Conservation (phyloP, 92 coral and sea anemone genomes). For the Phymanthus crucifer region DNA sequence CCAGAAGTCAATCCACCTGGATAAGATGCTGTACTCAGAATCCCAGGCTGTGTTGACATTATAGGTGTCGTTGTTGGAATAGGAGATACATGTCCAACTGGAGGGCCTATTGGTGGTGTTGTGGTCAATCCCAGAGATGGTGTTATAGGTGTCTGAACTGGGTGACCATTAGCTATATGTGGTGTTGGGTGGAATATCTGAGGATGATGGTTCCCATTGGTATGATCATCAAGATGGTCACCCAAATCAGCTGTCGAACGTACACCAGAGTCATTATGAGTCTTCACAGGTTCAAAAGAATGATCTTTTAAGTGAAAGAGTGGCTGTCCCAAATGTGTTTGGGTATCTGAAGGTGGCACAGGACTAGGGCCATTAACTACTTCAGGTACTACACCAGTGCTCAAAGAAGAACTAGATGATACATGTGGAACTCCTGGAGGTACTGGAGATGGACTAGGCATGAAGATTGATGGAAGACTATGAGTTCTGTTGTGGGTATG, state of each 20-base stretch:
- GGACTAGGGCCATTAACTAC: slow-evolving; percentile 7
- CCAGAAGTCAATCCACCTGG: slow-evolving; percentile 21
- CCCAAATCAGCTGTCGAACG: slow-evolving; percentile 82
- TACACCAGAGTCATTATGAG: slow-evolving; percentile 57
- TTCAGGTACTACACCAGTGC: slow-evolving; percentile 17
- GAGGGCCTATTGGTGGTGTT: slow-evolving; percentile 9
- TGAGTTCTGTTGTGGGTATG: slow-evolving; percentile 10
- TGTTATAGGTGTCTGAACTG: slow-evolving; percentile 22
- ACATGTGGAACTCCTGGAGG: slow-evolving; percentile 28
- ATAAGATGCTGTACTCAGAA: slow-evolving; percentile 14
- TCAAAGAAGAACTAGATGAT: slow-evolving; percentile 18
- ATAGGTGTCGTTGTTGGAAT: slow-evolving; percentile 13
- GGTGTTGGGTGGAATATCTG: slow-evolving; percentile 49
- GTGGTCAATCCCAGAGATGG: slow-evolving; percentile 45
- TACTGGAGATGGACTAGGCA: slow-evolving; percentile 37
- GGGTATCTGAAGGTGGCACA: slow-evolving; percentile 17
- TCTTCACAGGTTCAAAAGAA: slow-evolving; percentile 76
- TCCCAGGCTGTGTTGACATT: slow-evolving; percentile 33
- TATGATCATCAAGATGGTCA: slow-evolving; percentile 58
- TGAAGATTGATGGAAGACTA: slow-evolving; percentile 11
- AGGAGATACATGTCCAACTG: slow-evolving; percentile 43
- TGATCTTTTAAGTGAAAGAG: slow-evolving; percentile 69
- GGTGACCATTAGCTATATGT: slow-evolving; percentile 31
- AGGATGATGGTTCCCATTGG: slow-evolving; percentile 35
- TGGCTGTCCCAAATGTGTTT: slow-evolving; percentile 69